phyloP scores from a whole-genome alignment of 2,888 invertebrate species.

The Nomada ruficornis region DNA sequence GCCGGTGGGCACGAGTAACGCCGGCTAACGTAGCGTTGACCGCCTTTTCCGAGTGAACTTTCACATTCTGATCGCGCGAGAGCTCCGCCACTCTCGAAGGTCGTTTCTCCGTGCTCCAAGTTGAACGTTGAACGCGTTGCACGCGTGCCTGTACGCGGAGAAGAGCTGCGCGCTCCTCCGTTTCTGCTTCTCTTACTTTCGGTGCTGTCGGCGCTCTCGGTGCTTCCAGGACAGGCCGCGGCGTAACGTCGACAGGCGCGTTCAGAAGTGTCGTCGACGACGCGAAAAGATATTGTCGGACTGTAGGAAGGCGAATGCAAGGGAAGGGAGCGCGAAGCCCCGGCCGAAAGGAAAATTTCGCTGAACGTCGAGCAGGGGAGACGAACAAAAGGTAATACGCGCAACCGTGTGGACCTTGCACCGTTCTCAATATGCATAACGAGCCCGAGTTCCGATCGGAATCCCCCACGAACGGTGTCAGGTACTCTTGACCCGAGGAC shows the following conservation, averaged over 20 bases:
- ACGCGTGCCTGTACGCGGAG: background rate
- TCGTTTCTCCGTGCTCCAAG: conserved; percentile 48
- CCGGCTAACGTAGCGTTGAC: conserved; percentile 69
- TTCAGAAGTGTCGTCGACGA: background rate
- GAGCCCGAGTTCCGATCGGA: conserved; percentile 76
- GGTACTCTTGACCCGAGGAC: conserved; percentile 79
- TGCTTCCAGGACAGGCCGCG: background rate
- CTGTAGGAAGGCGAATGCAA: background rate
- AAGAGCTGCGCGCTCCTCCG: background rate
- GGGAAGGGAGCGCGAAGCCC: conserved; percentile 1
- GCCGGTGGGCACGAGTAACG: conserved; percentile 51
- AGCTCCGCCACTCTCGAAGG: conserved; percentile 59
- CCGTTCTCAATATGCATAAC: conserved; percentile 80
- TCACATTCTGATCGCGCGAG: conserved; percentile 81
- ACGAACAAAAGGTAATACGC: conserved; percentile 66
- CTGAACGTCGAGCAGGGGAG: conserved; percentile 46
- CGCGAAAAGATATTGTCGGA: background rate
- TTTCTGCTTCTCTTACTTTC: background rate
- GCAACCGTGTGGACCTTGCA: conserved; percentile 73
- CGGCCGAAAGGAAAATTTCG: conserved; percentile 48
- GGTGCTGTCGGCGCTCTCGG: background rate
- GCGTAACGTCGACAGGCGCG: background rate
- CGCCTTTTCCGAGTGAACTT: conserved; percentile 81
- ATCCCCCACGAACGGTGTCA: conserved; percentile 78
- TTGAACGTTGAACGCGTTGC: conserved; percentile 11